phyloP scores from a whole-genome alignment of 2,113 vertebrate genomes.

The Panthera tigris region DNA sequence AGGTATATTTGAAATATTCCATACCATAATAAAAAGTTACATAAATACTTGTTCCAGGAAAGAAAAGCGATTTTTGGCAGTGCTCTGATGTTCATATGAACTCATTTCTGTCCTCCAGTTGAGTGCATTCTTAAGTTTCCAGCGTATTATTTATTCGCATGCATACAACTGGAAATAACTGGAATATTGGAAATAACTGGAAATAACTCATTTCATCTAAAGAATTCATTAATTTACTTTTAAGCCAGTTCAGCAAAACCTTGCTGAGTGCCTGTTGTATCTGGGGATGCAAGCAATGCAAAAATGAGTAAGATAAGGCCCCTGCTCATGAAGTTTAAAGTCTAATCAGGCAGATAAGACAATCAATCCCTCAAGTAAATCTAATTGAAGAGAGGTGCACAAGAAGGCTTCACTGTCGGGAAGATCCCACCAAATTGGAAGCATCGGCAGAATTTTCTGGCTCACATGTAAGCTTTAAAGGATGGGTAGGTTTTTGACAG shows the following conservation, averaged over 20 bases:
- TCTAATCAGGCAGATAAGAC: not conserved
- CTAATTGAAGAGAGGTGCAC: not conserved
- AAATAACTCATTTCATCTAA: constrained; percentile 2
- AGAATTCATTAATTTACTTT: constrained; percentile 43
- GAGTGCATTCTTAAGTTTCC: constrained; percentile 45
- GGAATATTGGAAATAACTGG: no score
- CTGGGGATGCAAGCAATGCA: not conserved
- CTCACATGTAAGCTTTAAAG: not conserved
- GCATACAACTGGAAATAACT: not conserved
- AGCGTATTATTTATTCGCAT: not conserved
- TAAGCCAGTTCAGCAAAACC: constrained; percentile 28
- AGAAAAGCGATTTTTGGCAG: constrained; percentile 23
- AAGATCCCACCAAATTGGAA: not conserved
- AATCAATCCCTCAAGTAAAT: not conserved
- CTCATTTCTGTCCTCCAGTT: constrained; percentile 23
- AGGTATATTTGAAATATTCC: constrained; percentile 56
- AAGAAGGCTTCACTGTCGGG: not conserved
- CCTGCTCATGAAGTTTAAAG: not conserved
- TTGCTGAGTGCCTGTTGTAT: not conserved
- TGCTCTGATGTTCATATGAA: not conserved
- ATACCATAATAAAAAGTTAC: constrained; percentile 53
- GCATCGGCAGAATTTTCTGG: not conserved
- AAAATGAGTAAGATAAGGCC: not conserved
- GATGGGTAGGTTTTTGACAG: not conserved
- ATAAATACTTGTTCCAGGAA: constrained; percentile 54